Conservation (phyloP, 2,888 invertebrate species). For the Eupithecia tripunctaria region DNA sequence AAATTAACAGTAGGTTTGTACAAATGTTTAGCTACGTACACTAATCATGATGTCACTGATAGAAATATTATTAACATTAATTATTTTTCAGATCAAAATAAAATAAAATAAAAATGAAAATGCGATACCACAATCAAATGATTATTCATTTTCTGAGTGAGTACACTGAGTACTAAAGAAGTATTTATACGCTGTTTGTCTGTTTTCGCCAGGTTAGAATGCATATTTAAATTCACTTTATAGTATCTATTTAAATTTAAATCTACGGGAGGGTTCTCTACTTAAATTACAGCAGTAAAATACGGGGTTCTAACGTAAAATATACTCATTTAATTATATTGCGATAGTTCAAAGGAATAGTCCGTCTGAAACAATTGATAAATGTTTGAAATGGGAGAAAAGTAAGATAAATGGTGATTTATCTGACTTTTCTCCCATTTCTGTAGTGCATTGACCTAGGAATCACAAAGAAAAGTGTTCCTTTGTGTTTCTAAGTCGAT, state of each 20-base stretch:
- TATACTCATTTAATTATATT: background rate
- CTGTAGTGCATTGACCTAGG: no score
- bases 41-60: no score
- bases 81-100: no score
- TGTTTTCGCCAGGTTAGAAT: background rate
- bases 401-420: slow-evolving; percentile 7
- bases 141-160: no score
- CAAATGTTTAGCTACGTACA: no score
- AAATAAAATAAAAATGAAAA: no score
- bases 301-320: background rate
- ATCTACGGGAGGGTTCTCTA: background rate
- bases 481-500: slow-evolving; percentile 7
- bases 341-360: slow-evolving; percentile 5
- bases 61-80: no score
- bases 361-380: background rate
- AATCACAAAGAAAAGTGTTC: no score
- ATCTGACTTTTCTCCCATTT: no score
- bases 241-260: background rate
- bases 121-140: no score
- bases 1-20: no score
- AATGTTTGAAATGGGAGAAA: slow-evolving; percentile 8
- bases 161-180: no score
- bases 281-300: background rate
- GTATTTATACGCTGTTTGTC: background rate
- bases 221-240: background rate